Base-by-base conservation (phyloP, 2,113 vertebrate genomes). In the Aphyosemion australe region DNA sequence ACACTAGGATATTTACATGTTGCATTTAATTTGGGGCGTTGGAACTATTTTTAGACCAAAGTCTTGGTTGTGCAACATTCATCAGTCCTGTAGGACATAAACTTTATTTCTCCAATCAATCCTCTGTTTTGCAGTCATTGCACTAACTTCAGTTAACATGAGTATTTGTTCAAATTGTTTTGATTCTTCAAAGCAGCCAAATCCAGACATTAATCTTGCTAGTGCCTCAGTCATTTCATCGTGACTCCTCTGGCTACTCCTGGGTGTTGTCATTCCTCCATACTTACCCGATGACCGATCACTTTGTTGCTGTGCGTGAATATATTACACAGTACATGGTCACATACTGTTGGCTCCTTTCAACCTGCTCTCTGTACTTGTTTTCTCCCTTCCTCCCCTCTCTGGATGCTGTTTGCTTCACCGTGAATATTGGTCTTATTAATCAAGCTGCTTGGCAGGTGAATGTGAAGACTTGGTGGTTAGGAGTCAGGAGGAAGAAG, bases 391-490 rank as follows among this genome's bases (percentile, higher is more conserved):
- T 19, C 59, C 19, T 60, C 19, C 15, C 41, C 43, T 69, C 37
- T 51, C 31, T 48, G 49, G 58, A 74, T 63, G 50, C 11, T 64
- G 47, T 62, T 65, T 70, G 72, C 71, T 65, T 66, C 21, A 7
- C 52, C 50, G 53, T 59, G 69, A 84, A 69, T 78, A 50, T 59
- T 66, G 79, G 68, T 69, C 82, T 83, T 82, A 89, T 84, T 84
- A 88, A 89, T 82, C 79, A 86, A 69, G 82, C 66, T 73, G 59
- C 78, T 55, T 86, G 82, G 78, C 73, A 88, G 76, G 70, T 86
- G 78, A 76, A 74, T 78, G 81, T 71, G 76, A 84, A 65, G 76
- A 82, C 79, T 66, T 64, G 74, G 66, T 62, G 74, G 63, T 53
- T 76, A 58, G 61, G 58, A 60, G 78, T 77, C 52, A 70, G 70